Evolutionary conservation across 2,113 vertebrate species (phyloP), one percentile per base, ranked within the genome.

Genomic region (Otolemur garnettii): DNA sequence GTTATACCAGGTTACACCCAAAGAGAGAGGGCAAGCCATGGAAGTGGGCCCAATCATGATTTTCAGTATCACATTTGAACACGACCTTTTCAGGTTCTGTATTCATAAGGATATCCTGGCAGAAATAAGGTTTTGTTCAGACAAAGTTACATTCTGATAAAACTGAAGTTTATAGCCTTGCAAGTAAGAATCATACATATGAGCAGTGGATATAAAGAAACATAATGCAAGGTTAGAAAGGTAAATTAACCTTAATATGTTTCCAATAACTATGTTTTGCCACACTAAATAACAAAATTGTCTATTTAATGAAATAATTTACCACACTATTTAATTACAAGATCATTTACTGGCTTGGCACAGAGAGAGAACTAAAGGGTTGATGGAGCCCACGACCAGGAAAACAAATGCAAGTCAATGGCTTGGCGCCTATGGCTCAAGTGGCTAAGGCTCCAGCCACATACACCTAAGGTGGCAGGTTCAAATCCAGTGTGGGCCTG

Each of bases 81-180:
- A 64, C 26, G 62, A 57, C 50, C 64, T 78, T 87, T 90, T 53
- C 85, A 71, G 64, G 21, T 28, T 93, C 92, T 93, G 12, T 22
- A 57, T 83, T 93, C 74, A 81, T 74, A 93, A 79, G 83, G 53
- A 45, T 59, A 91, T 75, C 74, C 69, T 90, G 55, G 89, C n/a
- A 89, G 85, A 94, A 90, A 64, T 24, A 53, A 79, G 59, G 62
- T 57, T 90, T 92, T 92, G 71, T 90, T 93, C 53, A 74, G 69
- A 84, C 78, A 87, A 77, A 93, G 81, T 83, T 72, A 64, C 22
- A 66, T 93, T 93, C 80, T 93, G 95, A 94, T 6, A 14, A 96
- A 94, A 96, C 84, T 84, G 22, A 90, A 22, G 30, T 83, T 97
- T 97, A 93, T 5, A 57, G 82, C 83, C 80, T 84, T 85, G 19